These are phyloP conservation scores for Phania funesta DNA, from an alignment of 2,888 invertebrate species.

Conservation along the genomic window DNA sequence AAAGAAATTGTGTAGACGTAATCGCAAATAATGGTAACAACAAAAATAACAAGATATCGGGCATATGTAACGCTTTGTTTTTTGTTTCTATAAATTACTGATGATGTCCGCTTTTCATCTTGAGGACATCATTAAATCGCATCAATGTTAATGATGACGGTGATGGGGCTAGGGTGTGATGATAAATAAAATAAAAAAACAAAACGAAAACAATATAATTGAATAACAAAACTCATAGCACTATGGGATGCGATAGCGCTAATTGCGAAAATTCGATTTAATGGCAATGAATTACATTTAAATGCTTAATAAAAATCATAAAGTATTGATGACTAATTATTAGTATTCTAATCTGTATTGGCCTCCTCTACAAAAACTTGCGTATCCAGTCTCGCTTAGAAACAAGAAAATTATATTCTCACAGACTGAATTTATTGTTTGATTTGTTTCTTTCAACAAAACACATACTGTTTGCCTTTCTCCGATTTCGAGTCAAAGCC, in stretches of 20 bases:
- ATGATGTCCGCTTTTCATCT: conserved; percentile 38
- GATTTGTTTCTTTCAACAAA: no score
- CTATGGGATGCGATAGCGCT: neutral
- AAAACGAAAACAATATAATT: conserved; percentile 27
- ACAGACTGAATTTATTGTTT: no score
- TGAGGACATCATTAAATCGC: conserved; percentile 60
- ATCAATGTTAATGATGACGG: conserved; percentile 63
- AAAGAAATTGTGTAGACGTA: conserved; percentile 17
- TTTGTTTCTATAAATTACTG: conserved; percentile 22
- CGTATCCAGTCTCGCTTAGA: no score
- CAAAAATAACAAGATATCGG: conserved; percentile 43
- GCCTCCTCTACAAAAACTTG: no score
- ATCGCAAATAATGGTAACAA: conserved; percentile 34
- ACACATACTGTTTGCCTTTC: no score
- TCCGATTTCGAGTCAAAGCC: no score
- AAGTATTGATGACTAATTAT: no score
- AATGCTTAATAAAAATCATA: no score
- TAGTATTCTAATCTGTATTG: no score
- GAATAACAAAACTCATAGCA: conserved; percentile 38
- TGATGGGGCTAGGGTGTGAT: conserved; percentile 29
- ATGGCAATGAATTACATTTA: no score
- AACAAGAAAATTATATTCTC: no score
- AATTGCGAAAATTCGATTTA: neutral
- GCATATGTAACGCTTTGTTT: conserved; percentile 50
- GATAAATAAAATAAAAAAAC: conserved; percentile 13